phyloP scores from a whole-genome alignment of 2,797 vertebrate species.

The Bothrops alternatus region DNA sequence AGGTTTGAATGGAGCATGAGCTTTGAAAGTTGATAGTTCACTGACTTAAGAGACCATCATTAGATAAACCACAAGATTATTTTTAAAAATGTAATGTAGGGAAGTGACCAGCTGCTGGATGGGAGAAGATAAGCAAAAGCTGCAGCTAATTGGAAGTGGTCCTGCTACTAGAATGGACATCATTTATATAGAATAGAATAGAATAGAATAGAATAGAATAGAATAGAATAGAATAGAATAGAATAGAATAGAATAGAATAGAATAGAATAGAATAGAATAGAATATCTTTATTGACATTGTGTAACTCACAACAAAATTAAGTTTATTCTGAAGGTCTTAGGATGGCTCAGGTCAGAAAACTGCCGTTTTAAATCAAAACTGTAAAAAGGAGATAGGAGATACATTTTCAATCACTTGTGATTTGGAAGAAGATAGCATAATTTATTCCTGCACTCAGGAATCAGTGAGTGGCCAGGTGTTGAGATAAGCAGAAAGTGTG shows the following conservation, averaged over 20 bases:
- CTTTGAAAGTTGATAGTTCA: neutral
- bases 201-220: no score
- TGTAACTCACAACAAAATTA: no score
- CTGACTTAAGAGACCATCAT: neutral
- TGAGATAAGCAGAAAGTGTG: neutral
- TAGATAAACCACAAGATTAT: neutral
- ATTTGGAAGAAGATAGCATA: neutral
- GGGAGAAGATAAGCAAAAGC: neutral
- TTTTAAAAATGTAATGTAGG: neutral
- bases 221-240: no score
- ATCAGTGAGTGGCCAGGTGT: neutral
- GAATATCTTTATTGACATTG: no score
- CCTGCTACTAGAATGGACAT: neutral
- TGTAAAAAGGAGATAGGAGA: neutral
- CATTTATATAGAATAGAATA: neutral
- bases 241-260: no score
- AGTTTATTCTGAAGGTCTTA: neutral
- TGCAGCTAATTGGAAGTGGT: neutral
- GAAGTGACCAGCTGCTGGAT: neutral
- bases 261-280: no score
- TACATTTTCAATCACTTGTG: neutral
- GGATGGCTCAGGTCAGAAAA: neutral
- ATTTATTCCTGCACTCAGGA: neutral
- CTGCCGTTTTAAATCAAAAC: neutral
- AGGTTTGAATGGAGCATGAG: neutral